These are phyloP conservation scores for Zingel zingel DNA, from an alignment of 2,113 vertebrate species.

Conservation along the genomic window DNA sequence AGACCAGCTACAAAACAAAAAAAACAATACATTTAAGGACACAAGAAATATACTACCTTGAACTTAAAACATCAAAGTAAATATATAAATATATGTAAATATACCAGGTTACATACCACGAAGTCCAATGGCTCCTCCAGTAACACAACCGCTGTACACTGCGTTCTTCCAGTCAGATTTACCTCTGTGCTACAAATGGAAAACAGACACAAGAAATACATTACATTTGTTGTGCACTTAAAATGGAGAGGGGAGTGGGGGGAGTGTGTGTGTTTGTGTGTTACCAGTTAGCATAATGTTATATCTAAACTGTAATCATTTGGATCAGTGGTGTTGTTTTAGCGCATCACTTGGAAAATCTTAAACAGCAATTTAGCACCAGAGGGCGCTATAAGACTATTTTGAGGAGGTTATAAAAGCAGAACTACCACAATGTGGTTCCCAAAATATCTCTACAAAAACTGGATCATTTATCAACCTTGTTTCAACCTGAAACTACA, in stretches of 20 bases:
- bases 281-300: neutral
- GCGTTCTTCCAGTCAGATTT: slow-evolving; percentile 98
- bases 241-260: neutral
- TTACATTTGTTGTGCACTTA: neutral
- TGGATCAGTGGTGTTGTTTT: neutral
- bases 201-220: neutral
- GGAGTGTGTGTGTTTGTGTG: too few species aligned
- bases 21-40: neutral
- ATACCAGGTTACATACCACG: slow-evolving; percentile 85
- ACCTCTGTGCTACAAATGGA: slow-evolving; percentile 89
- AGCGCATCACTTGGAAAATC: neutral
- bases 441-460: neutral
- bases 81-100: neutral
- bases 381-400: slow-evolving; percentile 45
- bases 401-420: neutral
- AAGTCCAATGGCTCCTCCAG: slow-evolving; percentile 95
- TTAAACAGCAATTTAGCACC: slow-evolving; percentile 7
- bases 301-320: neutral
- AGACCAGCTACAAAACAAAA: slow-evolving; percentile 86
- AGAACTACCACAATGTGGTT: neutral
- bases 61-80: neutral
- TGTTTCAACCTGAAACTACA: neutral
- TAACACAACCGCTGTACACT: slow-evolving; percentile 95
- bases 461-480: neutral
- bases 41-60: accelerated